A percentile compares a stretch with the other conserved stretches of the same genome.
These are phyloP conservation scores for Petrocephalus sullivani DNA, from an alignment of 2,797 vertebrate species.

Conservation along the genomic window DNA sequence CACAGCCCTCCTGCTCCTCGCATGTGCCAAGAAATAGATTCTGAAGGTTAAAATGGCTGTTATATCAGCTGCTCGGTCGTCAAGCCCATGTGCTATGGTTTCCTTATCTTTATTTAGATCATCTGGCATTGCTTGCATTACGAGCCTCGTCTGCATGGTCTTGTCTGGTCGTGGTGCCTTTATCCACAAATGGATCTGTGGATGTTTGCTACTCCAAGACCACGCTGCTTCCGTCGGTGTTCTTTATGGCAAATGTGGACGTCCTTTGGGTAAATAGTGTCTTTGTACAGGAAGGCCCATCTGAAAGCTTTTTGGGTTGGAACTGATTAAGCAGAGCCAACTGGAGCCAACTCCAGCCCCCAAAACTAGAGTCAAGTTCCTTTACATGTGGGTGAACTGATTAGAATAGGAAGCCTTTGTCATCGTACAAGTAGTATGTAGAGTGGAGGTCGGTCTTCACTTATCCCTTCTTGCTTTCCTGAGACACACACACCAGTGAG, in stretches of 20 bases:
- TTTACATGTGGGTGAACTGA: not conserved
- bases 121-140: not conserved
- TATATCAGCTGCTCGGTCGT: not conserved
- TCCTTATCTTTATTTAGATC: slow-evolving; percentile 1
- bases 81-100: not conserved
- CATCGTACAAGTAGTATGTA: not conserved
- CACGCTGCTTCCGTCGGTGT: not conserved
- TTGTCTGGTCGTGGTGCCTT: not conserved
- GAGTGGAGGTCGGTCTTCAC: not conserved
- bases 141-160: not conserved
- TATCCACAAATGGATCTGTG: not conserved
- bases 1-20: not conserved
- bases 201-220: not conserved
- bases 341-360: not conserved
- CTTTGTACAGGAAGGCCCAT: not conserved
- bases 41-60: not conserved
- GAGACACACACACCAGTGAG: not conserved
- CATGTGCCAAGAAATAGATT: not conserved
- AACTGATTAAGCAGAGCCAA: not conserved
- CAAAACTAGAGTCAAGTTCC: not conserved
- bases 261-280: not conserved
- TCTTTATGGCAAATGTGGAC: not conserved
- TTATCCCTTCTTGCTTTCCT: not conserved
- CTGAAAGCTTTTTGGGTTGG: not conserved
- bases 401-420: not conserved